A percentile compares a stretch with the other conserved stretches of the same genome.
Conservation (phyloP, 2,888 invertebrate genomes). For the Ecliptopera silaceata region DNA sequence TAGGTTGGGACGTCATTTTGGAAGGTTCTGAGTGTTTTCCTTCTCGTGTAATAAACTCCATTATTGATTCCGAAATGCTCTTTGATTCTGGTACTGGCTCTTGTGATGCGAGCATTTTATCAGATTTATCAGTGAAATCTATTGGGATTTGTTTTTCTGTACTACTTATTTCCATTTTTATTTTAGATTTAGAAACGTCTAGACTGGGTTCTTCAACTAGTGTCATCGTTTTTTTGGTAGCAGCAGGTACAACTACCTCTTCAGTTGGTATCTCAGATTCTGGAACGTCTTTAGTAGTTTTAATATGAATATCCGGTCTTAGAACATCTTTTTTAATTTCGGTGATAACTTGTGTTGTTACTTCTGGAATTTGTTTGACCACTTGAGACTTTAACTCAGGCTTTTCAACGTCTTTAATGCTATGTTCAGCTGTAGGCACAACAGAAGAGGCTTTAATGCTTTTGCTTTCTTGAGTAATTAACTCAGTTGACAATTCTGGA, state of each 20-base stretch:
- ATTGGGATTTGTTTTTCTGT: conserved; percentile 14
- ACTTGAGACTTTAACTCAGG: no score
- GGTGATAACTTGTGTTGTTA: background rate
- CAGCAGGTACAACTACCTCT: background rate
- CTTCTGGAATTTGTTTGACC: no score
- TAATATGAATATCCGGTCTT: background rate
- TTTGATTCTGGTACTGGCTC: no score
- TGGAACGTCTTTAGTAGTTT: background rate
- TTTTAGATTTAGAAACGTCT: conserved; percentile 3
- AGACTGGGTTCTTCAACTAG: conserved; percentile 5
- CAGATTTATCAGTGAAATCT: conserved; percentile 4
- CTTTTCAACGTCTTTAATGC: no score
- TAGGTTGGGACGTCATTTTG: no score
- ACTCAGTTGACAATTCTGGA: no score
- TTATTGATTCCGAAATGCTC: no score
- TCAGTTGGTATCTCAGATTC: background rate
- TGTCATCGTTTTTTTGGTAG: conserved; percentile 5
- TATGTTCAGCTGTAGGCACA: no score
- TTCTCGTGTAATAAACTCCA: no score
- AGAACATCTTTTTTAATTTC: background rate
- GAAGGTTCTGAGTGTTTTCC: no score
- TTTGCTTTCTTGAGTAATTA: no score
- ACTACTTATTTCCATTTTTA: conserved; percentile 13
- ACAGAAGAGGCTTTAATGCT: no score
- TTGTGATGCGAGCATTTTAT: background rate